Percentiles rank a stretch among this genome's conserved stretches.
Conservation (phyloP, 1,140 invertebrate genomes). For the Aphelinus certus region DNA sequence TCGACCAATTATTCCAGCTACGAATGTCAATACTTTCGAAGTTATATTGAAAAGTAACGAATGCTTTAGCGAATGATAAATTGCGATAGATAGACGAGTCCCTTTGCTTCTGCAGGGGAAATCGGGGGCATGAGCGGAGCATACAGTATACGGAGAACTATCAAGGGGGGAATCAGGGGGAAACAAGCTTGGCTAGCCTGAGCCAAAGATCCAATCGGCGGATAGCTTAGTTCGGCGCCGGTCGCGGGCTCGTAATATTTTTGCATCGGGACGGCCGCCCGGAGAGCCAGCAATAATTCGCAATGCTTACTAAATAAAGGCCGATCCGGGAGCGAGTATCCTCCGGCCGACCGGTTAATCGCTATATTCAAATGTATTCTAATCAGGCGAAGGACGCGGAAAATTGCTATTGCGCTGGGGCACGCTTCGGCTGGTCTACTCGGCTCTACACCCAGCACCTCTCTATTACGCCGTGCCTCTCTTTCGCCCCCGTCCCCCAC, state of each 20-base stretch:
- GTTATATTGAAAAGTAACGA: too few species aligned
- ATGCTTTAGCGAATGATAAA: too few species aligned
- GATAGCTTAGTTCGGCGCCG: constrained; percentile 1
- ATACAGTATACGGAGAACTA: too few species aligned
- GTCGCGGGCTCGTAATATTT: background rate
- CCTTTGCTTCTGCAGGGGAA: too few species aligned
- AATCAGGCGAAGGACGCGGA: constrained; percentile 34
- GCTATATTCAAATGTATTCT: constrained; percentile 37
- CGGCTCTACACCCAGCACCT: background rate
- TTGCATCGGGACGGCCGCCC: background rate
- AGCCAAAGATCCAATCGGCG: background rate
- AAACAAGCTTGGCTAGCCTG: too few species aligned
- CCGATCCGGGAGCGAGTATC: constrained; percentile 20
- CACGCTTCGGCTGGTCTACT: background rate
- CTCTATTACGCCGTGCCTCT: background rate
- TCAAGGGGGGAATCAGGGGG: too few species aligned
- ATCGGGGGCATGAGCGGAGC: too few species aligned
- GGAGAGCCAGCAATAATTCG: constrained; percentile 1
- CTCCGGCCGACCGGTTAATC: constrained; percentile 22
- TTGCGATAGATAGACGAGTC: too few species aligned
- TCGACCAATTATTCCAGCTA: too few species aligned
- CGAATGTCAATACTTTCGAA: too few species aligned
- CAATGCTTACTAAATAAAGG: constrained; percentile 31
- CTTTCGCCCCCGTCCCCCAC: background rate
- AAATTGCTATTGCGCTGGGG: constrained; percentile 29